Evolutionary conservation across 2,888 invertebrate genomes (phyloP).

Genomic region (Trichopoda pennipes): DNA sequence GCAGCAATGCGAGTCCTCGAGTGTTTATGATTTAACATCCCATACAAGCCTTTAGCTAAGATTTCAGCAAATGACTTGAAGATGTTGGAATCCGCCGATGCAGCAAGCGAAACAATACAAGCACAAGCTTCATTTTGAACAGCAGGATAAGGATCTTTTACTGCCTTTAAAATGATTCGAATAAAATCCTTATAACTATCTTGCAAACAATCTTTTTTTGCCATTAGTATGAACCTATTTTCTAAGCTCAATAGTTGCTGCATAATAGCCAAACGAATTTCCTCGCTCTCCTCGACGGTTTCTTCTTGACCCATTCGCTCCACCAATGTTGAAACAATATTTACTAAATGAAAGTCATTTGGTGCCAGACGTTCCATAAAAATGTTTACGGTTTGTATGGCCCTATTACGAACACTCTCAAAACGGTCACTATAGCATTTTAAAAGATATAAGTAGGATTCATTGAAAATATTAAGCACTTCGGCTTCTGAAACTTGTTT

Average conservation of each 20-base stretch:
- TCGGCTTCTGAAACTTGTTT: constrained; percentile 48
- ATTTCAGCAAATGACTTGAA: constrained; percentile 89
- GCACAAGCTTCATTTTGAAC: constrained; percentile 90
- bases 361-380: constrained; percentile 82
- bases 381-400: constrained; percentile 73
- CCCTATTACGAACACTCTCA: constrained; percentile 77
- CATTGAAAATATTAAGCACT: constrained; percentile 74
- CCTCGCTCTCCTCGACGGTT: constrained; percentile 87
- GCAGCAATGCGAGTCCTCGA: constrained; percentile 89
- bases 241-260: constrained; percentile 86
- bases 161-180: constrained; percentile 86
- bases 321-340: constrained; percentile 88
- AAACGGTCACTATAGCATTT: constrained; percentile 79
- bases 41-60: constrained; percentile 87
- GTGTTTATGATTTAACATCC: constrained; percentile 90
- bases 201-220: constrained; percentile 77
- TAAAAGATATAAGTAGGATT: constrained; percentile 77
- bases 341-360: constrained; percentile 88
- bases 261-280: constrained; percentile 88
- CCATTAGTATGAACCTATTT: constrained; percentile 83
- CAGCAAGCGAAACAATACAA: constrained; percentile 86
- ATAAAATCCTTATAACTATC: constrained; percentile 84
- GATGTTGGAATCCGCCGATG: constrained; percentile 82
- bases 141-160: constrained; percentile 89
- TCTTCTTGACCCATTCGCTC: constrained; percentile 90